Conservation (phyloP, 2,113 vertebrate species). For the Patagioenas fasciata region DNA sequence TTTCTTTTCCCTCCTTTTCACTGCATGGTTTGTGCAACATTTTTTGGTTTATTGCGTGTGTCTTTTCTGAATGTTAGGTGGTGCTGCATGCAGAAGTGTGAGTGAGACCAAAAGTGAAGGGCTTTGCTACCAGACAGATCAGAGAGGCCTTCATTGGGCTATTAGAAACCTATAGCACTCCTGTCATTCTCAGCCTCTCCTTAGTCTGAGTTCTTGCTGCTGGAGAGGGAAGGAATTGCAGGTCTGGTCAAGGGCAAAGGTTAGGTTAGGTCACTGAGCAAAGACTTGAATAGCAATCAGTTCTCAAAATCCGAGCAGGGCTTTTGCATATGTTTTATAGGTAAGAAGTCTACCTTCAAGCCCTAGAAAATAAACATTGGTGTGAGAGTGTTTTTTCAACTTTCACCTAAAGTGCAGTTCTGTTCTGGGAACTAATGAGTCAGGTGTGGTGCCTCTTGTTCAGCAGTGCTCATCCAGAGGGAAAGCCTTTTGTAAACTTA, state of each 20-base stretch:
- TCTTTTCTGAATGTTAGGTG: neutral
- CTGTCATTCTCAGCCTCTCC: neutral
- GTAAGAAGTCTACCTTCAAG: neutral
- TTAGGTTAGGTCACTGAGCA: neutral
- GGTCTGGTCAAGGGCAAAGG: neutral
- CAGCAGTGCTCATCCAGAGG: neutral
- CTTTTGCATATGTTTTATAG: neutral
- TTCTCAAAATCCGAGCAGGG: neutral
- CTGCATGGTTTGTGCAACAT: accelerated
- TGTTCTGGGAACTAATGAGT: neutral
- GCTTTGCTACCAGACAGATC: neutral
- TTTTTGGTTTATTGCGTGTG: neutral
- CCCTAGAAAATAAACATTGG: neutral
- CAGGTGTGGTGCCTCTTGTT: neutral
- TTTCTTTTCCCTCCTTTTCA: neutral
- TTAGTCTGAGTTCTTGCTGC: neutral
- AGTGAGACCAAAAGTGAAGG: neutral
- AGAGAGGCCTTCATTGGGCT: neutral
- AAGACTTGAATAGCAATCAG: neutral
- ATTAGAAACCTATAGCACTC: neutral
- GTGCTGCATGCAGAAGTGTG: neutral
- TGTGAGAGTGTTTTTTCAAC: neutral
- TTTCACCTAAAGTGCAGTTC: neutral
- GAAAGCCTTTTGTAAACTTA: neutral
- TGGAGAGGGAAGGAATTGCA: neutral